phyloP scores from a whole-genome alignment of 2,797 vertebrate species.

The Poecilia velifera region DNA sequence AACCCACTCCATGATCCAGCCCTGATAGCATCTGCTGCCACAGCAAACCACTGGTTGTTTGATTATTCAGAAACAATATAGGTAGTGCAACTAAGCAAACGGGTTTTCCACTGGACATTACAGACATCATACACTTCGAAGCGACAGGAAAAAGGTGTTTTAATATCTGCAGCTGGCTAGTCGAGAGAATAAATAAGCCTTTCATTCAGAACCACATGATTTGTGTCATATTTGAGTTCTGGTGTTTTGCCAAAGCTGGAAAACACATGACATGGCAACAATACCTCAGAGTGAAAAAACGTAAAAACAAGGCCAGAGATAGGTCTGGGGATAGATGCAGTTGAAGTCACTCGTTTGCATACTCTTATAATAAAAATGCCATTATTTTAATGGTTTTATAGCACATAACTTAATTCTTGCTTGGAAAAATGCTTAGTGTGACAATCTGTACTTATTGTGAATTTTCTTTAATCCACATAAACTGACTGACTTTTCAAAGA shows the following conservation, averaged over 20 bases:
- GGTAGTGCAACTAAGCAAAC: conserved; percentile 64
- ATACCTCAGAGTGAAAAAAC: conserved; percentile 9
- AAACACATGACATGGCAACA: conserved; percentile 32
- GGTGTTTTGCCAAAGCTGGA: conserved; percentile 23
- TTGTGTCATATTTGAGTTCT: conserved; percentile 32
- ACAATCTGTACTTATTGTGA: background rate
- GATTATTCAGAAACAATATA: conserved; percentile 33
- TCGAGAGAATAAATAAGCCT: conserved; percentile 31
- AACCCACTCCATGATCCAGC: conserved; percentile 34
- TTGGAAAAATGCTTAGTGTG: background rate
- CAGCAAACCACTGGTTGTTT: conserved; percentile 21
- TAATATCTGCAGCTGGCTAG: conserved; percentile 12
- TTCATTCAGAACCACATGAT: conserved; percentile 55
- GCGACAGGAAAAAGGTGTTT: conserved; percentile 26
- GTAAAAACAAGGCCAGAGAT: conserved; percentile 10
- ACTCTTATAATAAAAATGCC: background rate
- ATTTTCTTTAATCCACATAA: background rate
- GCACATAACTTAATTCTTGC: background rate
- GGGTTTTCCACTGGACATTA: conserved; percentile 50
- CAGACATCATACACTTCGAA: conserved; percentile 29
- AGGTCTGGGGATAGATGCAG: background rate
- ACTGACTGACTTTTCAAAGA: background rate
- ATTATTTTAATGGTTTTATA: background rate
- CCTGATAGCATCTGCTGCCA: conserved; percentile 22
- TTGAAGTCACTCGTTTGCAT: background rate